Evolutionary conservation across 2,888 invertebrate species (phyloP).

Genomic region (Nomada hirtipes): DNA sequence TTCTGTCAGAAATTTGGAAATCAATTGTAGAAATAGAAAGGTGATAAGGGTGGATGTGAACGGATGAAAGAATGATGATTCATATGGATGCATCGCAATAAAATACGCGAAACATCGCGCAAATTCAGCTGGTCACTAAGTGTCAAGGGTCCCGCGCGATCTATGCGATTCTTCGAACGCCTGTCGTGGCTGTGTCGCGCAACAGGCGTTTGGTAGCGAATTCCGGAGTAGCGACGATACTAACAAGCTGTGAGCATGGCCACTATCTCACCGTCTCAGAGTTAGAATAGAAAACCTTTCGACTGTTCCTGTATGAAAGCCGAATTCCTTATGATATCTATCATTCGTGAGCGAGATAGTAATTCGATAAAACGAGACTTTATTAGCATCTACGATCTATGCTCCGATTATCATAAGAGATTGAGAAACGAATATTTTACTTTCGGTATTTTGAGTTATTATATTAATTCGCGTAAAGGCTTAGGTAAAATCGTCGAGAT

Average conservation of each 20-base stretch:
- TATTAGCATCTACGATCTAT: constrained; percentile 49
- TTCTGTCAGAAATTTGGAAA: no score
- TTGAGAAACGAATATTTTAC: no score
- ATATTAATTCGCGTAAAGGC: no score
- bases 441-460: no score
- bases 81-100: neutral
- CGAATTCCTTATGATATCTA: constrained; percentile 31
- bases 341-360: constrained; percentile 60
- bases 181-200: constrained; percentile 39
- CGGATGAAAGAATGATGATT: neutral
- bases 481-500: neutral
- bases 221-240: constrained; percentile 54
- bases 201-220: constrained; percentile 64
- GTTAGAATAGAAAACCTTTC: constrained; percentile 69
- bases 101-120: neutral
- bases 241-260: constrained; percentile 32
- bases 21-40: no score
- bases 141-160: constrained; percentile 14
- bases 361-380: constrained; percentile 56
- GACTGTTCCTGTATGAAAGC: constrained; percentile 58
- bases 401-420: no score
- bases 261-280: constrained; percentile 43
- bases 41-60: neutral
- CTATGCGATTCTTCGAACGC: constrained; percentile 22
- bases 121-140: neutral